Base-by-base conservation (phyloP, 2,888 invertebrate genomes). In the Leptopilina syphax region DNA sequence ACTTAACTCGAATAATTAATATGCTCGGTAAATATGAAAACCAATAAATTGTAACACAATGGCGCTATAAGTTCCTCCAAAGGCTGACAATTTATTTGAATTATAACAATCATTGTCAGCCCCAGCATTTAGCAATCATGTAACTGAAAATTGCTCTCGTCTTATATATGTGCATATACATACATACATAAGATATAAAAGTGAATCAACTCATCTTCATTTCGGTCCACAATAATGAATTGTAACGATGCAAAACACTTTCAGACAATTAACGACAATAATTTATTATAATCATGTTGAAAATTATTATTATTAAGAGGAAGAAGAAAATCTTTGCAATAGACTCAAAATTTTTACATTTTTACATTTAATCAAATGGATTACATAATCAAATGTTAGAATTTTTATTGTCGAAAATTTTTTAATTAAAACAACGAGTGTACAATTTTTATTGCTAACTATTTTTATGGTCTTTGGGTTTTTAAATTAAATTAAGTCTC, bases 31-130 rank as follows among this genome's bases (percentile, higher is more conserved):
- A 63, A 18, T 63, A 63, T 24, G 24, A 24, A 63, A 34, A 63
- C 24, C 63, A 63, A 63, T 63, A 63, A 63, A 18, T 63, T 63
- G 24, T 63, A 24, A 24, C 63, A 63, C 63, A 63, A 65, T 10
- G 67, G 47, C 47, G 47, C 67, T 67, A 44, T 44, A 67, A 67
- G 44, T 67, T 47, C 47, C 67, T 67, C 13, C 65, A 65, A 65
- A 65, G 65, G 41, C 65, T 65, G 9, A 44, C 67, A 67, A 67
- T 67, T 67, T 67, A 67, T 67, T n/a, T n/a, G 67, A 67, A 44
- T 44, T 67, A 67, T 67, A 44, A 67, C 44, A 9, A 44, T 44
- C 67, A 67, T 44, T 67, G 47, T 67, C 67, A 44, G 18, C 67
- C 47, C 67, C 44, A 67, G 44, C 44, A 47, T 67, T 67, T 44